Evolutionary conservation across 2,888 invertebrate genomes (phyloP), one percentile per base, ranked within the genome.

Genomic region (Stegana nigrithorax): DNA sequence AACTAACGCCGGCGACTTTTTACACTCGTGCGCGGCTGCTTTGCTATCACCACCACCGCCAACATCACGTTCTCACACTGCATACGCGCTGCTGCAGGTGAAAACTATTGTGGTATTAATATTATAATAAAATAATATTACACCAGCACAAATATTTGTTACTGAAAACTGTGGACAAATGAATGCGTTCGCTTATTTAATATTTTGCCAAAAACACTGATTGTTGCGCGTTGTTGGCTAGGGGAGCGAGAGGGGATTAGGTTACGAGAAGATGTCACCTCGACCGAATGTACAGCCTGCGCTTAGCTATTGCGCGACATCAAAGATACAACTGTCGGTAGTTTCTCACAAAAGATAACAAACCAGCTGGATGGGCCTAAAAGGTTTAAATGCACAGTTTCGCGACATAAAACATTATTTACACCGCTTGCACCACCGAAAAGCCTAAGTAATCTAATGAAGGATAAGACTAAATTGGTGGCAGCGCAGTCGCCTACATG

Each of bases 321-420:
- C 70, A 95, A 96, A 85, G 97, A 98, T 82, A 97, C 97, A 27
- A 97, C 97, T 2, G 96, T 97, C 10, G 97, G 98, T 17, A 97
- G 98, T 61, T 89, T 99, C 17, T 98, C 98, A 21, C 99, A 99
- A 85, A 90, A 97, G 75, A 94, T 99, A 64, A 98, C 98, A 6
- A 97, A 97, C 85, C 98, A 99, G 83, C 87, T 99, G 67, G n/a
- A 90, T 97, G 75, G 99, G 99, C 0, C 88, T 99, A 2, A 94
- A 96, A 86, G 99, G 99, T 1, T 89, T 99, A 1, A 93, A 96
- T 80, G 92, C 92, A 14, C 98, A 99, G 84, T 88, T 99, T 66
- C 90, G 91, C 71, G 97, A 98, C 80, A 98, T 99, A 71, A 91
- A 93, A 81, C 92, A 93, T 81, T 99, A 99, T 85, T 89, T 99